Base-by-base conservation (phyloP, 2,888 invertebrate genomes). In the Nymphalis c-album region DNA sequence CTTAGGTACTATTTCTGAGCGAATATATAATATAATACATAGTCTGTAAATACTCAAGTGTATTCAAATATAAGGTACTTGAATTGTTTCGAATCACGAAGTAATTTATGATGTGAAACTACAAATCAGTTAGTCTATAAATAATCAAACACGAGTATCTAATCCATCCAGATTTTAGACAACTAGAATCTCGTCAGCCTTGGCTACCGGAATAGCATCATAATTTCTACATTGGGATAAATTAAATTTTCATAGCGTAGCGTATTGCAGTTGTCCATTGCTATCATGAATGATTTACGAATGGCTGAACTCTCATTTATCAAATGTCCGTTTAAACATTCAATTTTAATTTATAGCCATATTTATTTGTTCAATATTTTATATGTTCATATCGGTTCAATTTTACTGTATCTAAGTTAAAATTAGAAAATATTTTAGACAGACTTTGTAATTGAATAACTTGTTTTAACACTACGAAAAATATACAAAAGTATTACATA, bases 271-370 rank as follows among this genome's bases (percentile, higher is more conserved):
- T 60, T 48, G 62, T 51, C 47, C 62, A 60, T 61, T 40, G 58
- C 51, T 50, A 40, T 67, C 55, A 58, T 51, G 45, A 50, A 62
- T 70, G 64, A 71, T 66, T 69, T 64, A 71, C 57, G 62, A 58
- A 62, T 67, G 17, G 60, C 35, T 35, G 63, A 35, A 72, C 48
- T 63, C 48, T 45, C 66, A 69, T 71, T 69, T 63, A 71, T 71
- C 67, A 64, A 60, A 62, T 63, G 60, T 62, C 69, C 59, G 62
- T 64, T 67, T 67, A 67, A 62, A 60, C n/a, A 7, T 50, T 18
- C 35, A 35, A 46, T 62, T 64, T 18, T 69, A 69, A 69, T 62
- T 47, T 58, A 62, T 46, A 47, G 17, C 40, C 26, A 40, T 45
- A 48, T 47, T 8, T 58, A 35, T 47, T 17, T 59, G 40, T 59